A percentile compares a stretch with the other conserved stretches of the same genome.
Evolutionary conservation across 2,888 invertebrate species (phyloP).

Genomic region (Tetramorium bicarinatum): DNA sequence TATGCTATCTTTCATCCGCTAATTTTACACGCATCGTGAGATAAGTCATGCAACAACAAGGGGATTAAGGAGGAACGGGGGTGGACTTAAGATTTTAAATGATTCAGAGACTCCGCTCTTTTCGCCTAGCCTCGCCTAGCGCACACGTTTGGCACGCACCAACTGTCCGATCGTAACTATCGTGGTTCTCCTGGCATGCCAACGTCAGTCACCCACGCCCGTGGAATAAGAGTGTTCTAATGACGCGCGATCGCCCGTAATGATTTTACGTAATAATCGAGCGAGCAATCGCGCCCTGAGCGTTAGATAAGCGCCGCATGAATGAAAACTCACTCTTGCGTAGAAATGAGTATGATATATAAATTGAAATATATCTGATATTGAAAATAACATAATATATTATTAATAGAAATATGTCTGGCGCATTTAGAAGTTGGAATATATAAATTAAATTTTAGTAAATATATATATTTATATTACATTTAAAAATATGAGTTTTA

Average conservation of each 20-base stretch:
- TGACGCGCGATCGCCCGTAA: conserved; percentile 43
- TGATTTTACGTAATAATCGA: conserved; percentile 47
- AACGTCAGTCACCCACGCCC: conserved; percentile 42
- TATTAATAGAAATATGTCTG: background rate
- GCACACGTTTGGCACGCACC: conserved; percentile 38
- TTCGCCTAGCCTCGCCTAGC: conserved; percentile 15
- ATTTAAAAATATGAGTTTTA: background rate
- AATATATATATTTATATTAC: background rate
- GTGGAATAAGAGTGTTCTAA: conserved; percentile 44
- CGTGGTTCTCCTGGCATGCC: conserved; percentile 31
- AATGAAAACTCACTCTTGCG: conserved; percentile 29
- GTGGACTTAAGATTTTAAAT: conserved; percentile 21
- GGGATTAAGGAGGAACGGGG: background rate
- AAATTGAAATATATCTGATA: background rate
- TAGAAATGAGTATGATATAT: background rate
- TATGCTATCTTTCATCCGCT: conserved; percentile 22
- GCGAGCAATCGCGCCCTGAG: background rate
- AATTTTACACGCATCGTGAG: conserved; percentile 38
- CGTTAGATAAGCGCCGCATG: conserved; percentile 9
- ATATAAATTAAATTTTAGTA: background rate
- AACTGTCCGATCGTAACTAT: conserved; percentile 50
- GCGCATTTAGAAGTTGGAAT: background rate
- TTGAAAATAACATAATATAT: background rate
- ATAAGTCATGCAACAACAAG: conserved; percentile 41
- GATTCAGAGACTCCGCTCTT: conserved; percentile 41